Evolutionary conservation across 2,888 invertebrate genomes (phyloP).

Genomic region (Pristionchus fissidentatus): DNA sequence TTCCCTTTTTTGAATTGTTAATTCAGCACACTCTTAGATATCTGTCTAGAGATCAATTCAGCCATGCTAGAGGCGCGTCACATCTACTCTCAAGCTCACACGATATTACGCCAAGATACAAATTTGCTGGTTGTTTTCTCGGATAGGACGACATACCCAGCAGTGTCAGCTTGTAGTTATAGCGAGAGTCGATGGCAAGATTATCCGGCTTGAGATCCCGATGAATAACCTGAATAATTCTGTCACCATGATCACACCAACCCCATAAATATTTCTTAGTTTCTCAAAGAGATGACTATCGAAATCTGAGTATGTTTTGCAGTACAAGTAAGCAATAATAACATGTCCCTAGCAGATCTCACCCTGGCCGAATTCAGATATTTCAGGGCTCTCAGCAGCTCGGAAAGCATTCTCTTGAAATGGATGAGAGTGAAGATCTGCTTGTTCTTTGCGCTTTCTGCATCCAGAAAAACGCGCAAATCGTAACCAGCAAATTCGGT

Average conservation of each 20-base stretch:
- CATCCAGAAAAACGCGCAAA: neutral
- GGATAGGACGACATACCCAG: neutral
- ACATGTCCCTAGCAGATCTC: too few relatives aligned
- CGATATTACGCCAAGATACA: too few relatives aligned
- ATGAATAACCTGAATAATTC: neutral
- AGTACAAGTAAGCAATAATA: too few relatives aligned
- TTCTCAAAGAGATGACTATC: too few relatives aligned
- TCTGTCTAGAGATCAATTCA: too few relatives aligned
- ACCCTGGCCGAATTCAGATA: neutral
- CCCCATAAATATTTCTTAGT: neutral
- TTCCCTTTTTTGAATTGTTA: too few relatives aligned
- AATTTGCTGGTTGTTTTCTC: too few relatives aligned
- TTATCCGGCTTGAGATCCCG: conserved; percentile 1
- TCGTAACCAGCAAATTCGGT: neutral
- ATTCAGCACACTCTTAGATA: too few relatives aligned
- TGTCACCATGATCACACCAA: too few relatives aligned
- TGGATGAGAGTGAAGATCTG: neutral
- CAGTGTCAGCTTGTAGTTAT: neutral
- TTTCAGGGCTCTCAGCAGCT: neutral
- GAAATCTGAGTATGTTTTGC: too few relatives aligned
- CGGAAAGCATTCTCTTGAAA: neutral
- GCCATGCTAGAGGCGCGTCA: too few relatives aligned
- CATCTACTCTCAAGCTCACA: too few relatives aligned
- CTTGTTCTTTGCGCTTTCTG: neutral
- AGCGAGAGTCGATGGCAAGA: neutral